A percentile compares a stretch with the other conserved stretches of the same genome.
These are phyloP conservation scores for Meloidogyne floridensis DNA, from an alignment of 1,140 invertebrate genomes.

Conservation along the genomic window DNA sequence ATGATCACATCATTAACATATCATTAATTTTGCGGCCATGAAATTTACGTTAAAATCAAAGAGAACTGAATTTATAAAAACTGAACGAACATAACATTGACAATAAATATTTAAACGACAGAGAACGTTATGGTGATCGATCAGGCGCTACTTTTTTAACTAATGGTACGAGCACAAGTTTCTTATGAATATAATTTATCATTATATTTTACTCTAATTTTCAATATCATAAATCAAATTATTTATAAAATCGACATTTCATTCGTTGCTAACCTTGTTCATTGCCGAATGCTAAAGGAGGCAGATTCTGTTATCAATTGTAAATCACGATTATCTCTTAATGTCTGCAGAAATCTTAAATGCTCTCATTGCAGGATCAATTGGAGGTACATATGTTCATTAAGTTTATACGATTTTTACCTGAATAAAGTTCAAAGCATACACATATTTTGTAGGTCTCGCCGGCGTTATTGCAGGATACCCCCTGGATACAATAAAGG, in stretches of 20 bases:
- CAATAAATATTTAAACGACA: not conserved
- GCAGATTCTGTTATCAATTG: not conserved
- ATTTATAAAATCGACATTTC: not conserved
- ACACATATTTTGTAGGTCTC: conserved; percentile 66
- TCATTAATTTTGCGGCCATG: too few relatives aligned
- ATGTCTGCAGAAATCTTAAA: not conserved
- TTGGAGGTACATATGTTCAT: not conserved
- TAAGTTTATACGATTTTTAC: too few relatives aligned
- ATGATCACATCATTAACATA: too few relatives aligned
- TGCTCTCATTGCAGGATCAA: not conserved
- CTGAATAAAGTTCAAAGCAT: too few relatives aligned
- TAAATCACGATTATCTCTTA: not conserved
- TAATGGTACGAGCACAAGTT: not conserved
- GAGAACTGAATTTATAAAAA: too few relatives aligned
- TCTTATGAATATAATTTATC: not conserved
- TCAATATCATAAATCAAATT: not conserved
- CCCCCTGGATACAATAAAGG: conserved; percentile 79
- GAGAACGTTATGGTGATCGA: not conserved
- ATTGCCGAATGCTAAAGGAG: not conserved
- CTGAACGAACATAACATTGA: too few relatives aligned
- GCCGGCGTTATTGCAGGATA: conserved; percentile 90
- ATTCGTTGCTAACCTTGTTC: not conserved
- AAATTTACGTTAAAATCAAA: too few relatives aligned
- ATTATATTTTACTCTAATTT: not conserved
- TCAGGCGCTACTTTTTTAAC: not conserved